phyloP scores from a whole-genome alignment of 2,888 invertebrate species.

The Frankliniella fusca region DNA sequence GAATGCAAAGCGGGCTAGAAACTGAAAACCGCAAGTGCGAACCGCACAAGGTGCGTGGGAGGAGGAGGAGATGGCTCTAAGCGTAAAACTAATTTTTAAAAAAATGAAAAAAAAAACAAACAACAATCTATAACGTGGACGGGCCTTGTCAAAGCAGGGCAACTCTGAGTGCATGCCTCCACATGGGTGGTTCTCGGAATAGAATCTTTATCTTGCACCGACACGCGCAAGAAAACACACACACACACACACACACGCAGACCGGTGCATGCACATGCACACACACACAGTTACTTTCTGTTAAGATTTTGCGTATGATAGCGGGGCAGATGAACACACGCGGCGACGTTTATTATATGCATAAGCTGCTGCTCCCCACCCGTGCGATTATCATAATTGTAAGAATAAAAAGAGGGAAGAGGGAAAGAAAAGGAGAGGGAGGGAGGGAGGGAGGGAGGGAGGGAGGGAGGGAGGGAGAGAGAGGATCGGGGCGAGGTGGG shows the following conservation, averaged over 20 bases:
- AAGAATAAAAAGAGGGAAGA: not conserved
- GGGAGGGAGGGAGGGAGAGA: not conserved
- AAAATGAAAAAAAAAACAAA: not conserved
- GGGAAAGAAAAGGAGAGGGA: not conserved
- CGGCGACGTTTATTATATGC: constrained; percentile 26
- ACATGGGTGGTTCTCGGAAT: not conserved
- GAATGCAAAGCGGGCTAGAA: not conserved
- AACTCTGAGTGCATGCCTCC: not conserved
- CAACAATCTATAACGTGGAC: not conserved
- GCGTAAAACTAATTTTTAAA: too few relatives aligned
- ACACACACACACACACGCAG: not conserved
- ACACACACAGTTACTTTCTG: constrained; percentile 17
- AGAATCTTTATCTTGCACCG: not conserved
- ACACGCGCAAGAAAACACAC: not conserved
- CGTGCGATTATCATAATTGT: constrained; percentile 23
- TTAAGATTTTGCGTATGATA: constrained; percentile 23
- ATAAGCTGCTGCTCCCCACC: not conserved
- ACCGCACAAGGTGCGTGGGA: not conserved
- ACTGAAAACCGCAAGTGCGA: constrained; percentile 24
- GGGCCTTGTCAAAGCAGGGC: not conserved
- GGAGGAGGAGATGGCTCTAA: not conserved
- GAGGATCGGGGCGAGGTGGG: not conserved
- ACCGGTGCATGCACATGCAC: not conserved
- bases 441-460: not conserved
- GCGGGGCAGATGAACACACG: constrained; percentile 9